Evolutionary conservation across 2,888 invertebrate genomes (phyloP), one percentile per base, ranked within the genome.

Genomic region (Ichneumoninae sp.): DNA sequence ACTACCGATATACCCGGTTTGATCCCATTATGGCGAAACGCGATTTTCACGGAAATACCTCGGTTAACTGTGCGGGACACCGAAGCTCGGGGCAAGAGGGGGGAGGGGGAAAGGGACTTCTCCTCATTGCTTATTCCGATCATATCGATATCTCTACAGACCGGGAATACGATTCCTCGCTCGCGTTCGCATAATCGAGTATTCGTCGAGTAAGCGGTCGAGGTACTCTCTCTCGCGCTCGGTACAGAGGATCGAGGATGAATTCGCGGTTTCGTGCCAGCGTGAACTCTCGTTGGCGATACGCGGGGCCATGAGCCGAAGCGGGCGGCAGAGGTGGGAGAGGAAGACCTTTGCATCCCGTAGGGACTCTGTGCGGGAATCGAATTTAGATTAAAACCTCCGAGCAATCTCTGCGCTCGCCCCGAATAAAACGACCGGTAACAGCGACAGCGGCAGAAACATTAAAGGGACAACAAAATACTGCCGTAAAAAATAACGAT

Each of bases 331-430:
- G 30, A 3, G 50, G 16, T 26, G 44, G 44, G 16, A n/a, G 50
- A 16, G 22, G 47, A 50, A 73, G 65, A 75, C 65, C 71, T 82
- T 77, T 50, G 50, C 65, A 66, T 82, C 75, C 85, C 75, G 36
- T 16, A 13, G 75, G 78, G 54, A 82, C 70, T 81, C 57, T 54
- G 65, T 47, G 16, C 79, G 70, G 75, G 54, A 81, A 85, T 85
- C 81, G 85, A 85, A 82, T 85, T 82, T 85, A 85, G 85, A 85
- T 85, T 82, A 82, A 79, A 85, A 82, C 66, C 71, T 79, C 78
- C 60, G 69, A 70, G 78, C 81, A 81, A 85, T 81, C 70, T 85
- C 66, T 54, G 54, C 66, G 36, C 66, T 26, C 36, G 57, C 69
- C 40, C 52, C 52, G 40, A 75, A 71, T 77, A 40, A 81, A 85